These are phyloP conservation scores for Hofmannophila pseudospretella DNA, from an alignment of 2,888 invertebrate genomes.

Conservation along the genomic window DNA sequence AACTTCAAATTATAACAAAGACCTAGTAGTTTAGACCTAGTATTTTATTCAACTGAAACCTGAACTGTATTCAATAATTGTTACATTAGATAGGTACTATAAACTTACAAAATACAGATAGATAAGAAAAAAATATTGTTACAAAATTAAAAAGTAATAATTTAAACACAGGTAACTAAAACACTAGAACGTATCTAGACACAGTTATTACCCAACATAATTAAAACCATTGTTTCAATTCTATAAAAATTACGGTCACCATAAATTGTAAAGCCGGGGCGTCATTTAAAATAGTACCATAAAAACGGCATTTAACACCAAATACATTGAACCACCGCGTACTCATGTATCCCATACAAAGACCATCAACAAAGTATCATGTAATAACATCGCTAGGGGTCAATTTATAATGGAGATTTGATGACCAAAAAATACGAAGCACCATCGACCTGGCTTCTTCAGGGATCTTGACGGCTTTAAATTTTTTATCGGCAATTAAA, in stretches of 20 bases:
- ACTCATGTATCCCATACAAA: slow-evolving; percentile 7
- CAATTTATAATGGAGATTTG: slow-evolving; percentile 33
- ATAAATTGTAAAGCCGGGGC: slow-evolving; percentile 55
- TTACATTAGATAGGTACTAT: too few relatives aligned
- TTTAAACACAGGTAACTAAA: too few relatives aligned
- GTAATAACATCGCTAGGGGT: slow-evolving; percentile 17
- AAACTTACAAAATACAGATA: too few relatives aligned
- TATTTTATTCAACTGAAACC: too few relatives aligned
- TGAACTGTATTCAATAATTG: too few relatives aligned
- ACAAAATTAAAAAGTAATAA: too few relatives aligned
- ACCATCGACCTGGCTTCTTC: slow-evolving; percentile 55
- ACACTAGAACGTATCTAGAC: too few relatives aligned
- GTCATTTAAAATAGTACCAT: slow-evolving; percentile 66
- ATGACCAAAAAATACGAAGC: slow-evolving; percentile 48
- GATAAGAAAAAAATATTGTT: too few relatives aligned
- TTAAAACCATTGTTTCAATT: slow-evolving; percentile 71
- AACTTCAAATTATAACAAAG: too few relatives aligned
- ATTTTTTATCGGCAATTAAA: slow-evolving; percentile 74
- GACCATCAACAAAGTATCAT: background rate
- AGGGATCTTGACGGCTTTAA: slow-evolving; percentile 55
- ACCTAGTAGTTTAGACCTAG: too few relatives aligned
- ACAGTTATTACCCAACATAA: slow-evolving; percentile 67
- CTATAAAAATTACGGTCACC: slow-evolving; percentile 60
- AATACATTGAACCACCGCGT: slow-evolving; percentile 22
- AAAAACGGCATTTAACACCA: slow-evolving; percentile 57